Conservation (phyloP, 2,888 invertebrate species). For the Scrobipalpa atriplicella region DNA sequence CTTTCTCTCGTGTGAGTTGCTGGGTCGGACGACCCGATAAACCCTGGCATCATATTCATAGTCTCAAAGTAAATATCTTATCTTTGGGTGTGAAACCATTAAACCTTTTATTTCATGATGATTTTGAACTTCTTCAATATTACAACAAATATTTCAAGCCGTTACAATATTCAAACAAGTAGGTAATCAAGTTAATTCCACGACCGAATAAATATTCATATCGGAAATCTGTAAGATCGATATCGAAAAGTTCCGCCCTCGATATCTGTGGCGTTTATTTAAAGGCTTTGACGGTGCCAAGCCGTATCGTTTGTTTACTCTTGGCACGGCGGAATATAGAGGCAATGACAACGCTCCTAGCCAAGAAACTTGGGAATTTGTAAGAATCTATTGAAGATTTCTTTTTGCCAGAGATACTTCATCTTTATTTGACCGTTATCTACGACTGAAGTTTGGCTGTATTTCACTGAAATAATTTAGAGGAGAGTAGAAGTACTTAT, state of each 20-base stretch:
- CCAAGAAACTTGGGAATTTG: constrained; percentile 28
- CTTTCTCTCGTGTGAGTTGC: too few relatives aligned
- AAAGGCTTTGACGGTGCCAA: constrained; percentile 27
- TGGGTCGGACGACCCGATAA: too few relatives aligned
- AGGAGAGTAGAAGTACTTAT: too few relatives aligned
- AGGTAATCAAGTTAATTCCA: constrained; percentile 43
- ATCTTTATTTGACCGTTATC: constrained; percentile 9
- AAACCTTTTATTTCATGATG: too few relatives aligned
- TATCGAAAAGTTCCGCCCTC: constrained; percentile 36
- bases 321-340: constrained; percentile 25
- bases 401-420: not conserved
- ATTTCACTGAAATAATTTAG: not conserved
- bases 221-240: constrained; percentile 37
- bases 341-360: constrained; percentile 25
- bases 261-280: constrained; percentile 26
- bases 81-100: too few relatives aligned
- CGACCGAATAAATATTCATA: constrained; percentile 44
- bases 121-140: too few relatives aligned
- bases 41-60: too few relatives aligned
- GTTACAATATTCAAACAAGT: constrained; percentile 25
- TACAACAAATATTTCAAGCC: not conserved
- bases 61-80: too few relatives aligned
- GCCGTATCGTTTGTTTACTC: constrained; percentile 29
- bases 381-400: constrained; percentile 16
- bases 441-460: constrained; percentile 4